Evolutionary conservation across 2,888 invertebrate genomes (phyloP), one percentile per base, ranked within the genome.

Genomic region (Heliconius ethilla): DNA sequence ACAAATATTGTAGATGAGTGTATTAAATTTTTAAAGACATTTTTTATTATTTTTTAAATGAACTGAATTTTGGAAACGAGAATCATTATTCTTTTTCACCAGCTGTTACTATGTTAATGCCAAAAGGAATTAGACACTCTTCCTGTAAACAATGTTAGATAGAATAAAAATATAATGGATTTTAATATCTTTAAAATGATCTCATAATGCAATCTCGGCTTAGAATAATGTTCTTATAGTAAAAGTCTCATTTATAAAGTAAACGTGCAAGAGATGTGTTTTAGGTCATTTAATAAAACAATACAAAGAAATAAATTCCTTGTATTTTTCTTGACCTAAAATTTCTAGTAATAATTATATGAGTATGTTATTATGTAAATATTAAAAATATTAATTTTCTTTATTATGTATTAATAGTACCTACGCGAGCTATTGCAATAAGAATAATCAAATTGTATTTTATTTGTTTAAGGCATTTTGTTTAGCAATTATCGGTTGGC

Each of bases 171-270:
- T 73, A 70, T 77, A 78, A 79, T 73, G 59, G 67, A 76, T 81
- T 82, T 78, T 79, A 81, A 67, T 67, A 82, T 83, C 82, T 81
- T 82, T 81, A 88, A 87, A 86, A 88, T 92, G 93, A 93, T 93
- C 93, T 93, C 93, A 92, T 84, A 84, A 83, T 83, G 88, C 87
- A 87, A 87, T 88, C 85, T 88, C 85, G 87, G 87, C 86, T 86
- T 87, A 87, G 85, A 76, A 84, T 86, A 86, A 83, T 77, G 59
- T 77, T 76, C 78, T 80, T 69, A 72, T 75, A 74, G 29, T 63
- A 75, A 78, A 78, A 51, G 78, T 78, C 74, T 75, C 70, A 77
- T 73, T 70, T 77, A 76, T 40, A 78, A 77, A 83, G 81, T 78
- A 70, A 83, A 84, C 63, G 85, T 85, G 83, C 85, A 85, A 85